Conservation (phyloP, 1,140 invertebrate species). For the Rhagoletis pomonella region DNA sequence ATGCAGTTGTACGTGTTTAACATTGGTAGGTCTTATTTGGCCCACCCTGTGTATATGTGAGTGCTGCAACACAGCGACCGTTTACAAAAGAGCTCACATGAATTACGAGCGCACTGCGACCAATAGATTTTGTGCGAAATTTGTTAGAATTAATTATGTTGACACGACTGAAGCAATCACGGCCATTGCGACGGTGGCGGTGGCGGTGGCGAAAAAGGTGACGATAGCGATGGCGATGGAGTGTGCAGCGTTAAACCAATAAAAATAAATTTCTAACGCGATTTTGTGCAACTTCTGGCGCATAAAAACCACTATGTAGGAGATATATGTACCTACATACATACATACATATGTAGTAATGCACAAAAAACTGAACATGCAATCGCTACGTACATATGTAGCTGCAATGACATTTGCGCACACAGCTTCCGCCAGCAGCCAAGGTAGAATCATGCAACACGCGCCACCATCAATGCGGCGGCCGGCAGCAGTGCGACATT, state of each 20-base stretch:
- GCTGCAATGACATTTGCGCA: neutral
- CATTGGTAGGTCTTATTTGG: neutral
- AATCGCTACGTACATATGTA: neutral
- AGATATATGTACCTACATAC: too few relatives aligned
- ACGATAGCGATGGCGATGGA: neutral
- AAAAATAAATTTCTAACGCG: conserved; percentile 22
- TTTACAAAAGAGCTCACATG: conserved; percentile 27
- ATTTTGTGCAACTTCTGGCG: too few relatives aligned
- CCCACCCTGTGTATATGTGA: neutral
- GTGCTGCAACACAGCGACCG: neutral
- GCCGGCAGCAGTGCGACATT: neutral
- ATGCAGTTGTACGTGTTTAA: neutral
- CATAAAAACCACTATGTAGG: too few relatives aligned
- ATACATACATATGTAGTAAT: too few relatives aligned
- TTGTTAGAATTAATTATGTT: conserved; percentile 47
- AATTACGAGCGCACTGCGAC: conserved; percentile 42
- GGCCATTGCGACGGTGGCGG: neutral
- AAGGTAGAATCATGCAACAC: neutral
- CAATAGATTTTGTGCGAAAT: conserved; percentile 47
- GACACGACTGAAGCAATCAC: conserved; percentile 22
- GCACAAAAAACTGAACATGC: neutral
- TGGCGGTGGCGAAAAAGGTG: neutral
- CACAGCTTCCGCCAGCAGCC: neutral
- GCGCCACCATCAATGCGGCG: neutral
- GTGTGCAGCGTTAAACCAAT: conserved; percentile 19